Percentiles rank a stretch among this genome's conserved stretches.
Evolutionary conservation across 2,113 vertebrate genomes (phyloP).

Genomic region (Nothocercus nigrocapillus): DNA sequence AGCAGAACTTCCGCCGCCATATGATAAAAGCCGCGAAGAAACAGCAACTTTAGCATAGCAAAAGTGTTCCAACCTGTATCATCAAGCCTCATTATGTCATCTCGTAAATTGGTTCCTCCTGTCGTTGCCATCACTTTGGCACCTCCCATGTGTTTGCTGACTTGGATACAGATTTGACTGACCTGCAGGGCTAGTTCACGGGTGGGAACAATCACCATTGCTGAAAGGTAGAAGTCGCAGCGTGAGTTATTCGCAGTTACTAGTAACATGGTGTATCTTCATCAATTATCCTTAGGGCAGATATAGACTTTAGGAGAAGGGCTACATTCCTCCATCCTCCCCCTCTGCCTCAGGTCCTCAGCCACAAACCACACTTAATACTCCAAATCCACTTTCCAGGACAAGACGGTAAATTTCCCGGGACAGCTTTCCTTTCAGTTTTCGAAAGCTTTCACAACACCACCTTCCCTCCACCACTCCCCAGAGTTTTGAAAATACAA

Average conservation of each 20-base stretch:
- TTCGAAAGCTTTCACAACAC: not conserved
- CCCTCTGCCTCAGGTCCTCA: rapidly evolving
- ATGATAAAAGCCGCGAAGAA: not conserved
- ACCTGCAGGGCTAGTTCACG: conserved; percentile 99
- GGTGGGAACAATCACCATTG: conserved; percentile 97
- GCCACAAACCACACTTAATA: not conserved
- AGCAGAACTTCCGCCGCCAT: not conserved
- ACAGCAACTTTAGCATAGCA: not conserved
- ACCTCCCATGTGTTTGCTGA: conserved; percentile 99
- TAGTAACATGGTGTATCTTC: not conserved
- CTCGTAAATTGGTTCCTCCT: conserved; percentile 97
- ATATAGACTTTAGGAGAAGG: not conserved
- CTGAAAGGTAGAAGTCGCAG: conserved; percentile 67
- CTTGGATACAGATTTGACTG: conserved; percentile 99
- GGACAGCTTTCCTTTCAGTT: not conserved
- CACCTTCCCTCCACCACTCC: not conserved
- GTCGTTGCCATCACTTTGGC: conserved; percentile 99
- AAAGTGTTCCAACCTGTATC: conserved; percentile 87
- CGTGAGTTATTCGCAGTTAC: not conserved
- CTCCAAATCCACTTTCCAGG: not conserved
- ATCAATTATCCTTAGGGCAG: not conserved
- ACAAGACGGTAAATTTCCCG: not conserved
- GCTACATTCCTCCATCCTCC: not conserved
- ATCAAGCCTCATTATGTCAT: conserved; percentile 99
- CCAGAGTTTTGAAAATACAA: not conserved